phyloP scores from a whole-genome alignment of 2,113 vertebrate genomes.

The Orthonyx spaldingii region DNA sequence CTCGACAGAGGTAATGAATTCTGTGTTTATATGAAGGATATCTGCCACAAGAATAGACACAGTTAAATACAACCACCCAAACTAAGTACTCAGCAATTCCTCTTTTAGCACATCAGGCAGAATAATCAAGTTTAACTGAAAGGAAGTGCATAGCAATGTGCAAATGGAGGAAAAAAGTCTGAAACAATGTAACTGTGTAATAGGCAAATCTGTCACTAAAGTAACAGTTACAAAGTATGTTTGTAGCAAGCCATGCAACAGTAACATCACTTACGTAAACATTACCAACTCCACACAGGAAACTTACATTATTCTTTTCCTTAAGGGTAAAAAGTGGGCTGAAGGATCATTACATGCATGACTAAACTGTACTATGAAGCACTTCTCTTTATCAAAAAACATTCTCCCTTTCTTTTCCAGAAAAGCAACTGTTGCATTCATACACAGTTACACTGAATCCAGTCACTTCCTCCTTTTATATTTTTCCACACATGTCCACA shows the following conservation, averaged over 20 bases:
- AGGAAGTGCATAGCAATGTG: constrained; percentile 30
- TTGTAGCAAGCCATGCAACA: neutral
- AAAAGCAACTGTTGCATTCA: neutral
- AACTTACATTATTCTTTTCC: constrained; percentile 24
- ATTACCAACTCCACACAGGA: neutral
- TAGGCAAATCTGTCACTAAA: neutral
- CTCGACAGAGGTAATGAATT: neutral
- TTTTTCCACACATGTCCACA: neutral
- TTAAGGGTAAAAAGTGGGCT: neutral
- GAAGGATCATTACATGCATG: constrained; percentile 1
- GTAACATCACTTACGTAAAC: neutral
- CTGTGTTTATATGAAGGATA: neutral
- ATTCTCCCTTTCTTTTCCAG: neutral
- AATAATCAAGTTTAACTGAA: constrained; percentile 52
- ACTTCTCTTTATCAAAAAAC: neutral
- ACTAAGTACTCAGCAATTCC: constrained; percentile 33
- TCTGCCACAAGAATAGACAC: neutral
- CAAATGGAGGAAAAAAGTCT: neutral
- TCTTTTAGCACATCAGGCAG: constrained; percentile 33
- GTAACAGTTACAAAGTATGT: neutral
- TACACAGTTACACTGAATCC: neutral
- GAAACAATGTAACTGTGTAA: neutral
- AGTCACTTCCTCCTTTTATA: neutral
- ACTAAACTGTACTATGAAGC: neutral
- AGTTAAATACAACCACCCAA: constrained; percentile 9